Evolutionary conservation across 2,113 vertebrate species (phyloP).

Genomic region (Centropristis striata): DNA sequence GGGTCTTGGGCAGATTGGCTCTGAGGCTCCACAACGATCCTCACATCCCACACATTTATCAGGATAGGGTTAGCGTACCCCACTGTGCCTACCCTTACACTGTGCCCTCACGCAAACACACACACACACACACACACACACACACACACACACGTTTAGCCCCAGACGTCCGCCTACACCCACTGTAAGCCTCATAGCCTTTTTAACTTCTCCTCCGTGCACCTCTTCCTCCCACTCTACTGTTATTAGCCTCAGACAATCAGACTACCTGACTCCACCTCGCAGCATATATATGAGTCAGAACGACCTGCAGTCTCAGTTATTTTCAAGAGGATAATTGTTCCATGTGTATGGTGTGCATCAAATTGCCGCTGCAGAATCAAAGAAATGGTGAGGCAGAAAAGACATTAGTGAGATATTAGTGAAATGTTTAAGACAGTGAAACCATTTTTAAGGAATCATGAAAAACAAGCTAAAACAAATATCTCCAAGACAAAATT

Average conservation of each 20-base stretch:
- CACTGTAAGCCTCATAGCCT: conserved; percentile 68
- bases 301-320: conserved; percentile 54
- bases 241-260: conserved; percentile 79
- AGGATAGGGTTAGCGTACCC: conserved; percentile 54
- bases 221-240: conserved; percentile 78
- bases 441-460: conserved; percentile 15
- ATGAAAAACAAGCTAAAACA: conserved; percentile 5
- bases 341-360: conserved; percentile 40
- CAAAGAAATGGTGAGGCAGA: conserved; percentile 14
- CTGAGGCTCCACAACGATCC: conserved; percentile 53
- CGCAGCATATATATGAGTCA: conserved; percentile 69
- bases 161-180: conserved; percentile 66
- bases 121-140: conserved; percentile 31
- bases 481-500: conserved; percentile 13
- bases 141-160: conserved; percentile 33
- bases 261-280: conserved; percentile 72
- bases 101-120: conserved; percentile 41
- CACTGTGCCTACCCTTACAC: conserved; percentile 60
- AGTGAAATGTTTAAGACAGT: conserved; percentile 19
- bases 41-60: conserved; percentile 74
- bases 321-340: conserved; percentile 70
- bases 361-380: conserved; percentile 24
- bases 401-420: conserved; percentile 35
- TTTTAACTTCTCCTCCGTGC: conserved; percentile 64
- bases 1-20: conserved; percentile 68